Conservation (phyloP, 2,888 invertebrate genomes). For the Diploptera punctata region DNA sequence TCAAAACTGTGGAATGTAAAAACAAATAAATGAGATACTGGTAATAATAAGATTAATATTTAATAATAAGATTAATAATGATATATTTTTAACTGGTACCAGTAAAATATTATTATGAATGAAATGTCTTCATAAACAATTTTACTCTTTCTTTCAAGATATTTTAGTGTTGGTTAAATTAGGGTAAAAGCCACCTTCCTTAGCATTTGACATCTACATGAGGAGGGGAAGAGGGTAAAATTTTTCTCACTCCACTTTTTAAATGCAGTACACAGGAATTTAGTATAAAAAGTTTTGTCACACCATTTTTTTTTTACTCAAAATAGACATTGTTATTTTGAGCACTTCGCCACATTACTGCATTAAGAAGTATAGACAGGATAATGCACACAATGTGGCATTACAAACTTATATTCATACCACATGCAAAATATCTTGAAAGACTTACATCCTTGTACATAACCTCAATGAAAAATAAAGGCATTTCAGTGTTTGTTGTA, state of each 20-base stretch:
- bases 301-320: slow-evolving; percentile 32
- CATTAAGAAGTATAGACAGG: no score
- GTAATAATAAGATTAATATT: no score
- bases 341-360: slow-evolving; percentile 25
- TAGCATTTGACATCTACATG: not conserved
- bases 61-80: no score
- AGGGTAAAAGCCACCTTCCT: slow-evolving; percentile 36
- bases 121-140: slow-evolving; percentile 42
- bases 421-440: slow-evolving; percentile 45
- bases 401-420: slow-evolving; percentile 23
- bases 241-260: slow-evolving; percentile 27
- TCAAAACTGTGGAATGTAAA: no score
- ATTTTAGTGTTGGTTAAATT: slow-evolving; percentile 35
- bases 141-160: slow-evolving; percentile 43
- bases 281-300: slow-evolving; percentile 35
- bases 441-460: slow-evolving; percentile 43
- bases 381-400: slow-evolving; percentile 21
- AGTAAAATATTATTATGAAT: slow-evolving; percentile 29
- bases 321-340: slow-evolving; percentile 25
- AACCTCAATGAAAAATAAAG: slow-evolving; percentile 45
- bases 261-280: slow-evolving; percentile 34
- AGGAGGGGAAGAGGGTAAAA: not conserved
- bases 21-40: no score
- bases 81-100: slow-evolving; percentile 32
- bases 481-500: slow-evolving; percentile 44